phyloP scores from a whole-genome alignment of 2,113 vertebrate genomes.

The Turnix velox region DNA sequence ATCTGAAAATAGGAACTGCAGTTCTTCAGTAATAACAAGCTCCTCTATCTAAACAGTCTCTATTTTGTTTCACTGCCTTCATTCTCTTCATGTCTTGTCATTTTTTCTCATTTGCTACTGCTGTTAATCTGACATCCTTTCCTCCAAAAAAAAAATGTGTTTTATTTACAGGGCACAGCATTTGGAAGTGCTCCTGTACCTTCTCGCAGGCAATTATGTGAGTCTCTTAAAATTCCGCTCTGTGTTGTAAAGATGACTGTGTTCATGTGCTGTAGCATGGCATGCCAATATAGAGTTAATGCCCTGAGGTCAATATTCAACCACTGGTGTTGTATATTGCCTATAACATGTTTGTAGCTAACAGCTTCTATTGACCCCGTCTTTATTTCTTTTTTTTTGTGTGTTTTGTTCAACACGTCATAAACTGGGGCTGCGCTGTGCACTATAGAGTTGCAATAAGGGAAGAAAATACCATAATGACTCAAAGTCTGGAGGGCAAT shows the following conservation, averaged over 20 bases:
- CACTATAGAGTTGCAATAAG: not conserved
- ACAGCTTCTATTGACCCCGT: conserved; percentile 52
- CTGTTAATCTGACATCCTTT: conserved; percentile 71
- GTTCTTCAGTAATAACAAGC: conserved; percentile 13
- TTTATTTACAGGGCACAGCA: conserved; percentile 83
- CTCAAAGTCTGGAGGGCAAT: conserved; percentile 72
- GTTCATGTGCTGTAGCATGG: conserved; percentile 81
- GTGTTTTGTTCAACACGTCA: conserved; percentile 49
- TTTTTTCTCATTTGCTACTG: conserved; percentile 58
- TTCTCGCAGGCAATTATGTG: conserved; percentile 83
- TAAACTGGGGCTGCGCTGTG: not conserved
- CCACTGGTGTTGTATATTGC: conserved; percentile 73
- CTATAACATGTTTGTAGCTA: conserved; percentile 58
- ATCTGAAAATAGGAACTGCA: conserved; percentile 27
- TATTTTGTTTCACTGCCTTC: conserved; percentile 21
- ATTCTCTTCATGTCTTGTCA: conserved; percentile 41
- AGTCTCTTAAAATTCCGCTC: conserved; percentile 77
- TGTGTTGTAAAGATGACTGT: conserved; percentile 78
- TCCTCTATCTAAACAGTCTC: conserved; percentile 14
- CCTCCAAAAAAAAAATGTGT: conserved; percentile 77
- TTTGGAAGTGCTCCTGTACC: conserved; percentile 80
- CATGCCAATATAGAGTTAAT: conserved; percentile 70
- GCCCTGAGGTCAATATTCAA: conserved; percentile 76
- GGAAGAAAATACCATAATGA: not conserved
- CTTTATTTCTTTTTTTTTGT: conserved; percentile 46